Base-by-base conservation (phyloP, 2,113 vertebrate species). In the Macrotis lagotis region DNA sequence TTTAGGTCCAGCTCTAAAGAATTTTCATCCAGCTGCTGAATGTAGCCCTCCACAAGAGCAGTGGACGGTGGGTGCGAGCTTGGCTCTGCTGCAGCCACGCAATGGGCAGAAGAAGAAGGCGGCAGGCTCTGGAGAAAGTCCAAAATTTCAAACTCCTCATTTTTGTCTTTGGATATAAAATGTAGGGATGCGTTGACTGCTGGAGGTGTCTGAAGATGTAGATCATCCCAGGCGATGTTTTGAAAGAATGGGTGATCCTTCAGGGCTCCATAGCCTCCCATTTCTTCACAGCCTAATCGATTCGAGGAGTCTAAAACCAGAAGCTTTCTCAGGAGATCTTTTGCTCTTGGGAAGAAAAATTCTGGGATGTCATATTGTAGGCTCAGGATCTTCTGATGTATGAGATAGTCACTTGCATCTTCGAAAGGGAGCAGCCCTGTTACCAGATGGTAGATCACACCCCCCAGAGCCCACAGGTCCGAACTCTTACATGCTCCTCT, bases 141-240 rank as follows among this genome's bases (percentile, higher is more conserved):
- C 6, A 3, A n/a, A 19, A 22, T 24, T 24, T 9, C 66, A 44
- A 83, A 44, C 37, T 66, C 16, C 6, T n/a, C n/a, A n/a, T 83
- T 44, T 83, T 8, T 7, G 8, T 19, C 16, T 22, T 83, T 16
- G 2, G 2, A n/a, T 7, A 16, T 6, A 14, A 31, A 16, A 3
- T 0, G n/a, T n/a, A n/a, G n/a, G n/a, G n/a, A n/a, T n/a, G n/a
- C 37, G 0, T 6, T 14, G 6, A 19, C 16, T 19, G 6, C 16
- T 3, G 66, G 66, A 83, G 66, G 16, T 22, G n/a, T 44, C n/a
- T 83, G 66, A 7, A 83, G 66, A 24, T 83, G 66, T 7, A 83
- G 19, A 83, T 8, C 3, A n/a, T 83, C 66, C 66, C 66, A 83
- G n/a, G 66, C 24, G n/a, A 83, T 3, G 16, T n/a, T 44, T 8